Evolutionary conservation across 2,888 invertebrate genomes (phyloP), one percentile per base, ranked within the genome.

Genomic region (Orthonychiurus folsomi): DNA sequence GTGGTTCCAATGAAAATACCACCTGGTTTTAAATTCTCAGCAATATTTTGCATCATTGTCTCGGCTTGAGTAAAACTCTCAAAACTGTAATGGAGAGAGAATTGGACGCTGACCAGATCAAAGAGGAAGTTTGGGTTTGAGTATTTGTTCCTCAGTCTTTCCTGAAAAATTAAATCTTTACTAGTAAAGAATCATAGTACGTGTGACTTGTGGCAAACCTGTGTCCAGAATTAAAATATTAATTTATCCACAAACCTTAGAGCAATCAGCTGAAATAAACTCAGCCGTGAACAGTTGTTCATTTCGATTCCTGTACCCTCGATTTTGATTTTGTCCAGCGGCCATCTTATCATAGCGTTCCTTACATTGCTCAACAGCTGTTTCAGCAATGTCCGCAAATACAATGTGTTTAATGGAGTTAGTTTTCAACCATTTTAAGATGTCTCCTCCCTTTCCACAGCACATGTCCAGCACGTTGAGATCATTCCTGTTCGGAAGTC

Each of bases 371-470:
- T 93, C 86, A 26, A 99, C 84, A 1, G 96, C 94, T 0, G 91
- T 86, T 53, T 85, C 86, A 1, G 99, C 97, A 73, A 99, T 93
- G 77, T 99, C 95, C 56, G 89, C 88, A 79, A 92, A 93, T 63
- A 94, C 86, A 21, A 93, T 80, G 78, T 90, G 88, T 1, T 84
- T 82, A 58, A 94, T 88, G 65, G 83, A 79, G 59, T 84, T 87
- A 12, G 67, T 68, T 76, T 89, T 92, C 65, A 85, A 84, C 93
- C 97, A 99, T 78, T 99, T 99, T n/a, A 89, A 81, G 47, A 99
- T 80, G 78, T 99, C 99, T 1, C 99, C 99, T 23, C 99, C 99
- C 81, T 99, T 99, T 1, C 99, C 99, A 76, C 95, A 95, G 73
- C 95, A 93, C 81, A 99, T 86, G 77, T 99, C 99, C 60, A 96